A percentile compares a stretch with the other conserved stretches of the same genome.
phyloP scores from a whole-genome alignment of 2,113 vertebrate species.

The Ranitomeya variabilis region DNA sequence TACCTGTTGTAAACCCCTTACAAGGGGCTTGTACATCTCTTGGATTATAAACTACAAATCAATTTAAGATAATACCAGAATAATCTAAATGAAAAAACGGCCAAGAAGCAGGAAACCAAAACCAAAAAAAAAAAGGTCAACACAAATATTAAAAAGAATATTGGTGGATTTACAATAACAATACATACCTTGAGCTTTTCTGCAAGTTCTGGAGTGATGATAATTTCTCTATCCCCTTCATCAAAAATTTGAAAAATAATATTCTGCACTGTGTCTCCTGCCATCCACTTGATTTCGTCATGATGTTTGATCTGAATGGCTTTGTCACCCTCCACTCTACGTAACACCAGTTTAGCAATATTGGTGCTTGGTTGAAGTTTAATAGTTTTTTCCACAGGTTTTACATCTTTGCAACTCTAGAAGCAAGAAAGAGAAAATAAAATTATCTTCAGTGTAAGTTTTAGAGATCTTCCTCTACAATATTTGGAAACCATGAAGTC shows the following conservation, averaged over 20 bases:
- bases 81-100: too few species aligned
- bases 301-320: conserved; percentile 79
- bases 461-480: too few species aligned
- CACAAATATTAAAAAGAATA: not conserved
- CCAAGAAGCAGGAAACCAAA: not conserved
- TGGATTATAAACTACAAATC: too few species aligned
- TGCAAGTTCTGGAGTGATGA: conserved; percentile 74
- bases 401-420: conserved; percentile 78
- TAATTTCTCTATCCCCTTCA: conserved; percentile 80
- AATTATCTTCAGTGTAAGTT: not conserved
- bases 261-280: conserved; percentile 79
- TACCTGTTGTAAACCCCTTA: too few species aligned
- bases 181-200: conserved; percentile 82
- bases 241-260: conserved; percentile 87
- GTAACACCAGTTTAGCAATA: conserved; percentile 77
- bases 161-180: not conserved
- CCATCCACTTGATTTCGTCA: conserved; percentile 85
- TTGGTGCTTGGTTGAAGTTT: conserved; percentile 82
- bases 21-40: too few species aligned
- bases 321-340: conserved; percentile 73
- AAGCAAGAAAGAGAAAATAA: not conserved
- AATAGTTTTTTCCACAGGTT: conserved; percentile 75
- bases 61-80: too few species aligned
- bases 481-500: too few species aligned
- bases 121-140: not conserved